A percentile compares a stretch with the other conserved stretches of the same genome.
Conservation (phyloP, 2,888 invertebrate species). For the Lasioglossum marginatum region DNA sequence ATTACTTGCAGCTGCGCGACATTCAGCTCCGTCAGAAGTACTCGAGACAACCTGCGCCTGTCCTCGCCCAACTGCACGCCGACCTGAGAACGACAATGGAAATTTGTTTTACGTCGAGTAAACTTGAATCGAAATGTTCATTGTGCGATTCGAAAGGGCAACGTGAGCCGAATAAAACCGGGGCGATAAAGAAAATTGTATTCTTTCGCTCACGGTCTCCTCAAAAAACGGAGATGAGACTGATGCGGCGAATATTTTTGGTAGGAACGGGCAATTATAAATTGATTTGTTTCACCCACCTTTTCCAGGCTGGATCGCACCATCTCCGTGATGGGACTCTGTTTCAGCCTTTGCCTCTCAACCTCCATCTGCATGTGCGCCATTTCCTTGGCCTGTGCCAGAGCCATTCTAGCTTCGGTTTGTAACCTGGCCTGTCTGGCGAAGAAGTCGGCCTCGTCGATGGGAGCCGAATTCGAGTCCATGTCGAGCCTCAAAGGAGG, state of each 20-base stretch:
- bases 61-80: slow-evolving; percentile 93
- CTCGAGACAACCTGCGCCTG: slow-evolving; percentile 92
- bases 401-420: slow-evolving; percentile 94
- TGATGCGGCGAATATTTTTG: neutral
- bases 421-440: slow-evolving; percentile 93
- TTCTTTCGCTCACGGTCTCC: neutral
- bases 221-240: neutral
- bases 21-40: slow-evolving; percentile 96
- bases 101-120: neutral
- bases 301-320: slow-evolving; percentile 92
- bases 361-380: slow-evolving; percentile 96
- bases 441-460: slow-evolving; percentile 91
- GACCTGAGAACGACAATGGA: slow-evolving; percentile 84
- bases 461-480: slow-evolving; percentile 70
- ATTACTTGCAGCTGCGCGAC: slow-evolving; percentile 97
- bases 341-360: slow-evolving; percentile 89
- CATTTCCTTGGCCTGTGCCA: slow-evolving; percentile 96
- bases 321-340: slow-evolving; percentile 95
- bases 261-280: neutral
- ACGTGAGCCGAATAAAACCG: neutral
- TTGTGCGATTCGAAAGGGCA: neutral
- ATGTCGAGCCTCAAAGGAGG: slow-evolving; percentile 80
- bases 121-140: neutral
- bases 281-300: slow-evolving; percentile 79
- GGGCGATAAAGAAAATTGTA: neutral